These are phyloP conservation scores for Agonum fuliginosum DNA, from an alignment of 2,888 invertebrate genomes.

Conservation along the genomic window DNA sequence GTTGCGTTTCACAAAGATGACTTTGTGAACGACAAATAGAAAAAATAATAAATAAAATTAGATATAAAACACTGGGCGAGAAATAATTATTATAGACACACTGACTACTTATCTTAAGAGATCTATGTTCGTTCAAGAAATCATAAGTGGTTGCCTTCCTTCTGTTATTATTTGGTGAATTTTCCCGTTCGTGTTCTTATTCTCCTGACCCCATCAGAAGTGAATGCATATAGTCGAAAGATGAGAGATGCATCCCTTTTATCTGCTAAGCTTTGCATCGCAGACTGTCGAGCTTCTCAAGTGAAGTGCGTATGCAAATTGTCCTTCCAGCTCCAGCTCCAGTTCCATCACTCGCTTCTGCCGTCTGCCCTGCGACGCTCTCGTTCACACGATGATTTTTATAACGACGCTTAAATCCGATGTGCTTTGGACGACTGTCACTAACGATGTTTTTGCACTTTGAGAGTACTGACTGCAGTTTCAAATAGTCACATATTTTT, in stretches of 20 bases:
- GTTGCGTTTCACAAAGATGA: too few relatives aligned
- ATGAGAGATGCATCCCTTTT: constrained; percentile 42
- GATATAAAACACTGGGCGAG: too few relatives aligned
- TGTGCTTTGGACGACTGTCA: not conserved
- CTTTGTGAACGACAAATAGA: too few relatives aligned
- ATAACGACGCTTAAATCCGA: constrained; percentile 50
- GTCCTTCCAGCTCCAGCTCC: too few relatives aligned
- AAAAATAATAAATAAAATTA: too few relatives aligned
- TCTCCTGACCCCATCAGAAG: not conserved
- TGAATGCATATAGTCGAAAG: constrained; percentile 24
- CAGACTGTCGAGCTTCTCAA: constrained; percentile 37
- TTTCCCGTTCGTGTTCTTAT: not conserved
- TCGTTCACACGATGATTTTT: constrained; percentile 57
- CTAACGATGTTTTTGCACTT: not conserved
- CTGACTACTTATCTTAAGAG: too few relatives aligned
- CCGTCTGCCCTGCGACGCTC: too few relatives aligned
- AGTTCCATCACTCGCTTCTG: not conserved
- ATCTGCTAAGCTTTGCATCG: constrained; percentile 35
- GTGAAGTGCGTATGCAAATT: constrained; percentile 40
- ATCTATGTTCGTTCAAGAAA: too few relatives aligned
- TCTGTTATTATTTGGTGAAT: too few relatives aligned
- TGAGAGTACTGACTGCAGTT: not conserved
- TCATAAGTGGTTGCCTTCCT: too few relatives aligned
- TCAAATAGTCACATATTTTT: too few relatives aligned
- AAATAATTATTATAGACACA: too few relatives aligned